Conservation (phyloP, 2,888 invertebrate species). For the Cantharis flavilabris region DNA sequence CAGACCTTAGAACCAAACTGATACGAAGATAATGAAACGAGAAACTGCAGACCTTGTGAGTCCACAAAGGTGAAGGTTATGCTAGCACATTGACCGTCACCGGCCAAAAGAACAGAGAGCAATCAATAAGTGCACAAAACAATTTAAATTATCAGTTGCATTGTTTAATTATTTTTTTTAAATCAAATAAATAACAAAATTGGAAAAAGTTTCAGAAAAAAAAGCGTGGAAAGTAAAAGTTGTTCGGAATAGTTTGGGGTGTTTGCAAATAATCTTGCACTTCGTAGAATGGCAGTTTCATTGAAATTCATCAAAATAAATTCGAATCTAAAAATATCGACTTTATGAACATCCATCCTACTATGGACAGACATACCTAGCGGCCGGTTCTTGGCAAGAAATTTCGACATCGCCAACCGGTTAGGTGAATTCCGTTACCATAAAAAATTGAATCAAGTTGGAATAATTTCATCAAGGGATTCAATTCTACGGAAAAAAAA, state of each 20-base stretch:
- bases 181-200: neutral
- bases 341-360: slow-evolving; percentile 24
- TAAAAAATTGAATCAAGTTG: slow-evolving; percentile 1
- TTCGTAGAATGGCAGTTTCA: slow-evolving; percentile 1
- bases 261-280: neutral
- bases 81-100: slow-evolving; percentile 41
- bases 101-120: slow-evolving; percentile 25
- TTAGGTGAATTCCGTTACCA: slow-evolving; percentile 20
- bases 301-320: slow-evolving; percentile 14
- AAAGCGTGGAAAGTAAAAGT: neutral
- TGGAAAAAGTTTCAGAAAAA: neutral
- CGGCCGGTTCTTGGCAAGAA: slow-evolving; percentile 6
- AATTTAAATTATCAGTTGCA: slow-evolving; percentile 9
- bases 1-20: neutral
- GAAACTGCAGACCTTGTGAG: slow-evolving; percentile 24
- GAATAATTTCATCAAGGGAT: neutral
- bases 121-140: slow-evolving; percentile 29
- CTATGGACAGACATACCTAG: slow-evolving; percentile 22
- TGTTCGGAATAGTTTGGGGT: neutral
- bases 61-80: slow-evolving; percentile 43
- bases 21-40: slow-evolving; percentile 3
- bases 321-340: slow-evolving; percentile 25
- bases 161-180: neutral
- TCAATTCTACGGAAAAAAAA: neutral
- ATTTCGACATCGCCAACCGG: slow-evolving; percentile 23